phyloP scores from a whole-genome alignment of 2,888 invertebrate species.

The Erynnis tages region DNA sequence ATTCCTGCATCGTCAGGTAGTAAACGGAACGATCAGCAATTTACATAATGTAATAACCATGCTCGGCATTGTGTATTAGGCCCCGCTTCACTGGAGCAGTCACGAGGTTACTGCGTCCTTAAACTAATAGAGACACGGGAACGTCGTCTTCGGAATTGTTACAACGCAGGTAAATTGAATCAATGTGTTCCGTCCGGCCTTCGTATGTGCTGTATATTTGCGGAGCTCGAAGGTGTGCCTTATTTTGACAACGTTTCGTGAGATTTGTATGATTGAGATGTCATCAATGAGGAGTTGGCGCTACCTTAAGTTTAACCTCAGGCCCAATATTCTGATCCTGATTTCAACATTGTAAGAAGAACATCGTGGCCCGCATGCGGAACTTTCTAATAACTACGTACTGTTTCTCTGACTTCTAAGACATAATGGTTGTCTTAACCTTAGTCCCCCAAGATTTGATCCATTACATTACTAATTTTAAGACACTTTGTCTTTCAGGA shows the following conservation, averaged over 20 bases:
- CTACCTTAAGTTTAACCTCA: no score
- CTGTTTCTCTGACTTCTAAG: no score
- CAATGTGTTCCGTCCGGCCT: slow-evolving; percentile 18
- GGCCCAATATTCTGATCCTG: no score
- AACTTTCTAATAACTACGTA: no score
- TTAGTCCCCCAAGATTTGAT: no score
- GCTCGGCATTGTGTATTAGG: slow-evolving; percentile 22
- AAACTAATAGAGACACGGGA: slow-evolving; percentile 24
- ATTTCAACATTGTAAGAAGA: no score
- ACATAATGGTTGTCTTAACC: no score
- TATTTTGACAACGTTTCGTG: slow-evolving; percentile 55
- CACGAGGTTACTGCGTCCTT: slow-evolving; percentile 21
- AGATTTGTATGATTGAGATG: no score
- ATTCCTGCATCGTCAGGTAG: slow-evolving; percentile 25
- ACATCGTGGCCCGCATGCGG: no score
- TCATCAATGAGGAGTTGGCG: no score
- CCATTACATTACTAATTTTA: no score
- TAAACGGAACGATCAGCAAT: slow-evolving; percentile 23
- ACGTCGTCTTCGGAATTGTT: slow-evolving; percentile 15
- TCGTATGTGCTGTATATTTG: slow-evolving; percentile 1
- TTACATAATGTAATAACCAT: slow-evolving; percentile 29
- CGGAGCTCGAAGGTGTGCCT: slow-evolving; percentile 27
- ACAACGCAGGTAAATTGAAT: slow-evolving; percentile 24
- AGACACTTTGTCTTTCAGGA: no score
- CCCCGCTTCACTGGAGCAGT: slow-evolving; percentile 17